A percentile compares a stretch with the other conserved stretches of the same genome.
Conservation (phyloP, 2,797 vertebrate species). For the Takifugu ocellatus region DNA sequence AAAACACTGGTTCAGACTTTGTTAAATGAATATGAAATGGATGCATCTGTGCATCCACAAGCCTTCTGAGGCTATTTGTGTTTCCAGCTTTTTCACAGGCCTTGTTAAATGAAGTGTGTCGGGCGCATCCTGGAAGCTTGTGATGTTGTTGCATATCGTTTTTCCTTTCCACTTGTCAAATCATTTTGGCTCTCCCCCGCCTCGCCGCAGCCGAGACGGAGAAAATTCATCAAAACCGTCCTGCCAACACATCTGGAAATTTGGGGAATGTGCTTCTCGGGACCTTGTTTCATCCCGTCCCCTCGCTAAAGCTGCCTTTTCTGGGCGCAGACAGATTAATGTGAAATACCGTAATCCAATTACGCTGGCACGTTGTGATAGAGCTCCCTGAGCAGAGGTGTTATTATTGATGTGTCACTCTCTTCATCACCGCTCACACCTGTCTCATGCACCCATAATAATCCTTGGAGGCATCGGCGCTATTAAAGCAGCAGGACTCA, state of each 20-base stretch:
- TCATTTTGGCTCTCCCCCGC: background rate
- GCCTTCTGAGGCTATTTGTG: constrained; percentile 12
- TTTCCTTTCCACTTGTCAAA: constrained; percentile 11
- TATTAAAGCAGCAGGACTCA: constrained; percentile 10
- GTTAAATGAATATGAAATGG: constrained; percentile 10
- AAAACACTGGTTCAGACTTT: constrained; percentile 26
- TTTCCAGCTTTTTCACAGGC: constrained; percentile 17
- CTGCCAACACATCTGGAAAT: constrained; percentile 15
- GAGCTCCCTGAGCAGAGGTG: constrained; percentile 21
- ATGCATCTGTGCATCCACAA: constrained; percentile 10
- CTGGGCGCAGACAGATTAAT: constrained; percentile 19
- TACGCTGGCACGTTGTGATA: constrained; percentile 23
- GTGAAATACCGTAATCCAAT: constrained; percentile 32
- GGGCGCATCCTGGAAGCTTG: constrained; percentile 9
- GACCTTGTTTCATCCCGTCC: constrained; percentile 16
- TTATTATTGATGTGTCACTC: constrained; percentile 41
- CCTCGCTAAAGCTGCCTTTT: constrained; percentile 10
- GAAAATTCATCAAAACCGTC: constrained; percentile 31
- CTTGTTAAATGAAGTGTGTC: constrained; percentile 19
- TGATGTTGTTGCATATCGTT: constrained; percentile 18
- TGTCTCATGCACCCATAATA: constrained; percentile 19
- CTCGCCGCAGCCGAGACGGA: constrained; percentile 4
- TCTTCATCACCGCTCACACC: constrained; percentile 25
- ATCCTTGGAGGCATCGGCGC: constrained; percentile 10
- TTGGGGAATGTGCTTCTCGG: background rate